Evolutionary conservation across 2,113 vertebrate species (phyloP).

Genomic region (Malaclemys terrapin): DNA sequence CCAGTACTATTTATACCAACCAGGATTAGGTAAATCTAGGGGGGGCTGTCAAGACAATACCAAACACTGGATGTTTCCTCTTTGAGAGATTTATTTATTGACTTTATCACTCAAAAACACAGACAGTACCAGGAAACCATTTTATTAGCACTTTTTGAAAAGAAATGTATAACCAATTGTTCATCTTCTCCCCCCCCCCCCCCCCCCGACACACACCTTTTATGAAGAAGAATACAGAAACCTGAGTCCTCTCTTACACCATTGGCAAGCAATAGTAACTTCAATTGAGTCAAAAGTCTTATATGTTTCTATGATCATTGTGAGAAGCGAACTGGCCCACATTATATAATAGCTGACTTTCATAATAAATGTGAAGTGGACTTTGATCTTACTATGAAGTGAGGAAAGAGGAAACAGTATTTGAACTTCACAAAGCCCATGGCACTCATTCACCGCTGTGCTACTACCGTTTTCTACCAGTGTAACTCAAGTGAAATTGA

Average conservation of each 20-base stretch:
- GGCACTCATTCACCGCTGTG: background rate
- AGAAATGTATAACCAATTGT: background rate
- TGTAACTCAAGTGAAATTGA: background rate
- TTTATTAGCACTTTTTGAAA: background rate
- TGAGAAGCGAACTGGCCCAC: background rate
- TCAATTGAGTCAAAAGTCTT: background rate
- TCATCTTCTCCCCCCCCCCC: background rate
- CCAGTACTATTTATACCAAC: background rate
- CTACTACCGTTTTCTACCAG: background rate
- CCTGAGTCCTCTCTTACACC: background rate
- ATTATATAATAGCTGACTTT: rapidly evolving
- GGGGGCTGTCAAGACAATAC: background rate
- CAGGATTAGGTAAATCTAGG: background rate
- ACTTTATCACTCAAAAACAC: background rate
- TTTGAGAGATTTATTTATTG: background rate
- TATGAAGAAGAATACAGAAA: background rate
- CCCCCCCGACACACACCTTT: background rate
- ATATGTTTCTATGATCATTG: too few relatives aligned
- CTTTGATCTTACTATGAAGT: background rate
- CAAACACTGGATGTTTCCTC: background rate
- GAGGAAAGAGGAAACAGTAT: background rate
- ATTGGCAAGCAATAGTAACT: background rate
- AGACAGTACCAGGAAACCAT: background rate
- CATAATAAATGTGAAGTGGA: rapidly evolving
- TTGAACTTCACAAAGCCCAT: background rate